Evolutionary conservation across 2,113 vertebrate genomes (phyloP).

Genomic region (Cyprinus carpio): DNA sequence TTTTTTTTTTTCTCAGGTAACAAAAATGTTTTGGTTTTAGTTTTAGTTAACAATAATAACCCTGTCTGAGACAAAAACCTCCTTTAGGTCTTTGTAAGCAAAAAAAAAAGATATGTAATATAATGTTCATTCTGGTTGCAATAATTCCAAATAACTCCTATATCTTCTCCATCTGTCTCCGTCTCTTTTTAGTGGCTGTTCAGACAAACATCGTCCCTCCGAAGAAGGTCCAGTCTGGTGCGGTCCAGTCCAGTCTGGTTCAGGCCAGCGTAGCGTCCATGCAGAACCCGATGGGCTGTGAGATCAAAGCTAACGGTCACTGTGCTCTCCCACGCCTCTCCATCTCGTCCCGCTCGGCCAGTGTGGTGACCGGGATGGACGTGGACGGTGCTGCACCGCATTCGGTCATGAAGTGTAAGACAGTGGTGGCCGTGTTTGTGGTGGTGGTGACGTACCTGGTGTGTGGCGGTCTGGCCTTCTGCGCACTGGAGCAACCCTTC

Average conservation of each 20-base stretch:
- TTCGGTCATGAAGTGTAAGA: conserved; percentile 98
- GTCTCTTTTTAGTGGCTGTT: conserved; percentile 80
- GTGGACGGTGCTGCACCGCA: conserved; percentile 77
- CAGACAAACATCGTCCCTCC: conserved; percentile 79
- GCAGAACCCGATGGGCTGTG: conserved; percentile 78
- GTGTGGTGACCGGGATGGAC: conserved; percentile 90
- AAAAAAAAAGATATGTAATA: no score
- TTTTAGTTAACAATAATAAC: no score
- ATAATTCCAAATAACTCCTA: not conserved
- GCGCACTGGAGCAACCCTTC: conserved; percentile 88
- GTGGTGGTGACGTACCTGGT: conserved; percentile 93
- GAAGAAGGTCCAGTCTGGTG: conserved; percentile 73
- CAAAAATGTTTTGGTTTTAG: no score
- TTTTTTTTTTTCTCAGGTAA: no score
- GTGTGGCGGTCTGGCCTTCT: conserved; percentile 87
- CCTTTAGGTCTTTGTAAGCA: no score
- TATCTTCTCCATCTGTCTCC: not conserved
- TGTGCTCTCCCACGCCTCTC: conserved; percentile 82
- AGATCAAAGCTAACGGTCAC: conserved; percentile 80
- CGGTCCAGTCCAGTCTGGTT: conserved; percentile 73
- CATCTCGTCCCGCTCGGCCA: conserved; percentile 82
- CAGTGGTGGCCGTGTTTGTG: conserved; percentile 90
- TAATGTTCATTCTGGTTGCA: no score
- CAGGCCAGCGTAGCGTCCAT: conserved; percentile 75
- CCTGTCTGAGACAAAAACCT: no score